Percentiles rank a stretch among this genome's conserved stretches.
phyloP scores from a whole-genome alignment of 2,113 vertebrate species.

The Glaucidium brasilianum region DNA sequence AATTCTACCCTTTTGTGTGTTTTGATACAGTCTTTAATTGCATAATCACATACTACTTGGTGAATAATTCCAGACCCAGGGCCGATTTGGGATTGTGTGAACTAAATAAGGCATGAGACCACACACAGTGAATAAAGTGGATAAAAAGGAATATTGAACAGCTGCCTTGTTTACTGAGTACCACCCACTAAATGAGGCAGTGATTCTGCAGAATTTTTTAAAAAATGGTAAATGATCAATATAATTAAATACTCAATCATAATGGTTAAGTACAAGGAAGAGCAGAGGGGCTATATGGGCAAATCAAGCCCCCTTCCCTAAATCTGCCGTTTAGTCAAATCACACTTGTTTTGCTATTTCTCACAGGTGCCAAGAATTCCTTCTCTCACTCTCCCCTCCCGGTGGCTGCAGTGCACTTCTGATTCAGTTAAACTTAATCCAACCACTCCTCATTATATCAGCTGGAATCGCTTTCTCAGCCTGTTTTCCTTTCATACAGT shows the following conservation, averaged over 20 bases:
- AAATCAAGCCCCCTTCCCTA: neutral
- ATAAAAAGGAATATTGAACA: conserved; percentile 63
- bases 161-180: conserved; percentile 48
- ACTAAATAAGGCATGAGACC: conserved; percentile 62
- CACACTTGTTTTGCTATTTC: neutral
- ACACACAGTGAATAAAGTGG: conserved; percentile 62
- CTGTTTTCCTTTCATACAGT: neutral
- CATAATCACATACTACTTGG: conserved; percentile 53
- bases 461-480: neutral
- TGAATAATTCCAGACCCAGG: conserved; percentile 60
- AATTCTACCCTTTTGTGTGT: conserved; percentile 49
- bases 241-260: conserved; percentile 44
- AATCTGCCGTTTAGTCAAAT: neutral
- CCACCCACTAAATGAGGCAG: conserved; percentile 51
- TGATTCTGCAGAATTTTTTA: neutral
- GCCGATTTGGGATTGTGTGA: conserved; percentile 43
- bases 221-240: conserved; percentile 3
- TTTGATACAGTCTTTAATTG: conserved; percentile 63
- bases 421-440: neutral
- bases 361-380: neutral
- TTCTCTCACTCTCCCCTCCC: neutral
- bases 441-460: neutral
- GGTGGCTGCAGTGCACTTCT: neutral
- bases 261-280: neutral
- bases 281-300: neutral